phyloP scores from a whole-genome alignment of 2,797 vertebrate genomes.

The Limosa lapponica region DNA sequence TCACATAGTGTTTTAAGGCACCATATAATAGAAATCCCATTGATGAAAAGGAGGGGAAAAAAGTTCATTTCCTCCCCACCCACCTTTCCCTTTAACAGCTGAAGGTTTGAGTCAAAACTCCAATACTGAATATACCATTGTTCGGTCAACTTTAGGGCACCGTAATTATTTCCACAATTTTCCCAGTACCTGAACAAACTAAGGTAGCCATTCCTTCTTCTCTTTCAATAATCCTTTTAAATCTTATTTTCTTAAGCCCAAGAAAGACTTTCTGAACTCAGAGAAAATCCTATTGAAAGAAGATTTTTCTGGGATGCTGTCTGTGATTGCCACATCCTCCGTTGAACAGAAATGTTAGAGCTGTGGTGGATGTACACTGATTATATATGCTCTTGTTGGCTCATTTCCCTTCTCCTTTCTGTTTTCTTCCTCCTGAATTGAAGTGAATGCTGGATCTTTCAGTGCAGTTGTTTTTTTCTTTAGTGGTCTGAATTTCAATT shows the following conservation, averaged over 20 bases:
- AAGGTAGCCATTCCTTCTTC: neutral
- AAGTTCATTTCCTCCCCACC: neutral
- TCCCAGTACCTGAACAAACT: neutral
- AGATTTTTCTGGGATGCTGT: conserved; percentile 23
- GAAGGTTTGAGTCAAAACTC: neutral
- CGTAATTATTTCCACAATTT: neutral
- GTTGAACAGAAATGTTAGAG: neutral
- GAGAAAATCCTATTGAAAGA: neutral
- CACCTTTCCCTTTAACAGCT: neutral
- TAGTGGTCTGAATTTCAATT: neutral
- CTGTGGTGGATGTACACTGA: neutral
- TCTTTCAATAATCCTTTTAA: conserved; percentile 14
- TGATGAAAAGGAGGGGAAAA: neutral
- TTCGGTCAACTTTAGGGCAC: neutral
- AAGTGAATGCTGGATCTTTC: conserved; percentile 12
- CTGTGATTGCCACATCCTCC: neutral
- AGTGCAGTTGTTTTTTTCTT: neutral
- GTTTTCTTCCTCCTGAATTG: conserved; percentile 6
- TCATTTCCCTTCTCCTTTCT: conserved; percentile 19
- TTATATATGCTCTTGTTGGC: neutral
- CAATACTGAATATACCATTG: neutral
- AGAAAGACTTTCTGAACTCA: neutral
- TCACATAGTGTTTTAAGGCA: neutral
- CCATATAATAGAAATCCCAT: neutral
- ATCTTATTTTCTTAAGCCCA: neutral